A percentile compares a stretch with the other conserved stretches of the same genome.
Conservation (phyloP, 2,797 vertebrate species). For the Enteromius thamalakanensis region DNA sequence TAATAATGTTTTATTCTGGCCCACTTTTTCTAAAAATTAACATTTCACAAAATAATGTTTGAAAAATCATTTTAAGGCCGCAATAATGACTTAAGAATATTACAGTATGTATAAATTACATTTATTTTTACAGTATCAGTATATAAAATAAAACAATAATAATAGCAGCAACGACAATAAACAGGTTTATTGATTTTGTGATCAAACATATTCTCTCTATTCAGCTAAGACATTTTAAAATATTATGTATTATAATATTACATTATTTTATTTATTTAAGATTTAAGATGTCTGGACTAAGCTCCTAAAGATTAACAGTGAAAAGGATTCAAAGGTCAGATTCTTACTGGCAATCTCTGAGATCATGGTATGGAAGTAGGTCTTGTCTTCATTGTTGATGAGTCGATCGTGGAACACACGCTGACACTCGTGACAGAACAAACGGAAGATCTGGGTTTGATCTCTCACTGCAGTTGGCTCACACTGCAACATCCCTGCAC, state of each 20-base stretch:
- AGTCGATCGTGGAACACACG: slow-evolving; percentile 86
- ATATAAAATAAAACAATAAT: neutral
- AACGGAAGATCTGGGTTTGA: slow-evolving; percentile 83
- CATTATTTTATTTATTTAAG: neutral
- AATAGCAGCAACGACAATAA: neutral
- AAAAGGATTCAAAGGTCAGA: neutral
- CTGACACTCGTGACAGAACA: slow-evolving; percentile 87
- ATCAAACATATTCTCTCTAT: neutral
- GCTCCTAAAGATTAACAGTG: neutral
- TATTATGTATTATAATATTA: neutral
- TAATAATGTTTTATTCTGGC: neutral
- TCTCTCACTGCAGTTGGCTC: slow-evolving; percentile 78
- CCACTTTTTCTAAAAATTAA: neutral
- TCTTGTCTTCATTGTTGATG: slow-evolving; percentile 85
- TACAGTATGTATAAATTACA: neutral
- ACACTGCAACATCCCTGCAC: slow-evolving; percentile 82
- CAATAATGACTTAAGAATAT: neutral
- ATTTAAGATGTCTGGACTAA: neutral
- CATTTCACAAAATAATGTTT: neutral
- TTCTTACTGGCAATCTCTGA: slow-evolving; percentile 85
- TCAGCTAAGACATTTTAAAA: neutral
- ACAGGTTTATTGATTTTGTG: neutral
- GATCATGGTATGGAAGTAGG: slow-evolving; percentile 83
- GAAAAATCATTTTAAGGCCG: neutral
- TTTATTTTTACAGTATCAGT: neutral